Base-by-base conservation (phyloP, 2,797 vertebrate species). In the Knipowitschia caucasica region DNA sequence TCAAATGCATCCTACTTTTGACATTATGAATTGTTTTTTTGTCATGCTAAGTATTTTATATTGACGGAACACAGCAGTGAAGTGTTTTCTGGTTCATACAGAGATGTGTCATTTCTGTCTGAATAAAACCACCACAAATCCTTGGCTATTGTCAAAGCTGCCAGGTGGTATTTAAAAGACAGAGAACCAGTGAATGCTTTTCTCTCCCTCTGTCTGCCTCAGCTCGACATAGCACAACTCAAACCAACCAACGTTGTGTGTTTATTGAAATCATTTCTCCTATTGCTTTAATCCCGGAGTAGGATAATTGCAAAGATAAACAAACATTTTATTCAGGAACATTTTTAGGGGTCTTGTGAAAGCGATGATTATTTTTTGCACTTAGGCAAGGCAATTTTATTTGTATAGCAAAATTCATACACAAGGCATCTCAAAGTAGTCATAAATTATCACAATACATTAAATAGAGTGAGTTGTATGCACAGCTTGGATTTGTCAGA, bases 81-180 rank as follows among this genome's bases (percentile, higher is more conserved):
- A 44, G 23, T 44, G 42, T 44, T 44, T n/a, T 24, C 3, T 4
- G 23, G 26, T 44, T 44, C 42, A 17, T 26, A 26, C n/a, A 15
- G 42, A 44, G 14, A 44, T 4, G 7, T 17, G 24, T 44, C 42
- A 27, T 7, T 15, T 4, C 24, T 26, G 42, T 27, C 42, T 44
- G 25, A 44, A 44, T 44, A 27, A 50, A 50, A 27, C 8, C 1
- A 44, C 12, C n/a, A 9, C 5, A 44, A 9, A 44, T 27, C 42
- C 42, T 44, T 27, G 42, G 42, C 42, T 44, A 44, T 44, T 44
- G 42, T 44, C 42, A 44, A n/a, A 44, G 24, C 42, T 27, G n/a
- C 24, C 42, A 26, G 42, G 42, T 44, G 42, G 42, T 24, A 26
- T 44, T 44, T 44, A 15, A 44, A 44, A 26, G 42, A 42, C 39